Base-by-base conservation (phyloP, 1,140 invertebrate species). In the Danaus plexippus region DNA sequence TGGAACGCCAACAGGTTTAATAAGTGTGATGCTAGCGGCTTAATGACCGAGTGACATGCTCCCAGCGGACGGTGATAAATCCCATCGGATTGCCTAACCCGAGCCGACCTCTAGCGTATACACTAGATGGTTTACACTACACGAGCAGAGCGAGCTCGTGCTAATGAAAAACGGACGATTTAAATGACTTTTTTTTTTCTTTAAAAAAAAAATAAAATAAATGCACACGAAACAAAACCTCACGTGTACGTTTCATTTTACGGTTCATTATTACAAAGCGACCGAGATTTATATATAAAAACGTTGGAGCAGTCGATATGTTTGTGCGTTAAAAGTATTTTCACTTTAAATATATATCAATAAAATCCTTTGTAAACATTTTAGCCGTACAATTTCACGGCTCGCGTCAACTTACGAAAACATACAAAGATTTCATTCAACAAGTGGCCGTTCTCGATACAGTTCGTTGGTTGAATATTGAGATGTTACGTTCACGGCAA, bases 401-500 rank as follows among this genome's bases (percentile, higher is more conserved):
- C 47, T 49, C 50, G 64, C 64, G 58, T 64, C 61, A 49, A 67
- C 67, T 75, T 71, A 73, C 67, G 75, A 77, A 80, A 77, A 77
- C 73, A 71, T 59, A 71, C 75, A 70, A 79, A 80, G 75, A 78
- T 77, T 75, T 77, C 68, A 71, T 69, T 74, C 78, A 81, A 81
- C 78, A 81, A 77, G 78, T 81, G 74, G 71, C 54, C 57, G 54
- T 47, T 50, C 52, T 56, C 56, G 50, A 53, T 49, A 57, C 56
- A 56, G 44, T 32, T 32, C 50, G 15, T 52, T 52, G 52, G 55
- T 52, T 61, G 54, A 56, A 56, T 47, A 42, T 47, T 47, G 48
- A 51, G 42, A 50, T 32, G 22, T 32, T 32, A 32, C 22, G n/a
- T 18, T 22, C 22, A 45, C 42, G 40, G 43, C 11, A 61, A 45